These are phyloP conservation scores for Nothocercus julius DNA, from an alignment of 2,113 vertebrate genomes.

Conservation along the genomic window DNA sequence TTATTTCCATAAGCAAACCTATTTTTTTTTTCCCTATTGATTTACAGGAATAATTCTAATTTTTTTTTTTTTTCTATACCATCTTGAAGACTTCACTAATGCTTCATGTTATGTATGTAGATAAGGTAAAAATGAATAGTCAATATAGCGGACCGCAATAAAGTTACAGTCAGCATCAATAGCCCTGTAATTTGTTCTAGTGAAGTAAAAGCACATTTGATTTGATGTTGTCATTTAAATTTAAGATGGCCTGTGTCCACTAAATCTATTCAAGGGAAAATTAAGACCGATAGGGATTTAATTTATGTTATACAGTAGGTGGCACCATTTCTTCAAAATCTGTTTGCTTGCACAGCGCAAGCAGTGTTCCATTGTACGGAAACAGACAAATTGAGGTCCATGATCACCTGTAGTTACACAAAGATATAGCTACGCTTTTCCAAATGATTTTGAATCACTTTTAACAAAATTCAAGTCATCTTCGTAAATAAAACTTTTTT, in stretches of 20 bases:
- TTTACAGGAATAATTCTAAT: background rate
- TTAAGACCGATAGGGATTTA: background rate
- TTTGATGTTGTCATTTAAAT: background rate
- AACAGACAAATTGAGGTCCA: background rate
- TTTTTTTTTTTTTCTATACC: background rate
- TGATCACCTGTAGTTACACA: background rate
- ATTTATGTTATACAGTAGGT: background rate
- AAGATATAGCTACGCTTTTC: background rate
- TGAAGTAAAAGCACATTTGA: background rate
- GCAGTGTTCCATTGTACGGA: accelerated
- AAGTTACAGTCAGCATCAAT: background rate
- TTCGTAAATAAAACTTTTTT: background rate
- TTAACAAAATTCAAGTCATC: background rate
- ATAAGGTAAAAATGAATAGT: background rate
- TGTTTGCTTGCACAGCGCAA: accelerated
- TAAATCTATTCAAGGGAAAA: background rate
- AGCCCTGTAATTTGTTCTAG: background rate
- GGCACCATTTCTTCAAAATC: constrained; percentile 36
- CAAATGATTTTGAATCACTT: background rate
- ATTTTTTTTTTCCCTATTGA: background rate
- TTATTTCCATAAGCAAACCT: background rate
- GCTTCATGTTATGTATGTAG: background rate
- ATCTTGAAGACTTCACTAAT: accelerated
- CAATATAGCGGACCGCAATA: background rate
- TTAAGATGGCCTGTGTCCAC: background rate